A percentile compares a stretch with the other conserved stretches of the same genome.
Evolutionary conservation across 2,113 vertebrate genomes (phyloP).

Genomic region (Myocastor coypus): DNA sequence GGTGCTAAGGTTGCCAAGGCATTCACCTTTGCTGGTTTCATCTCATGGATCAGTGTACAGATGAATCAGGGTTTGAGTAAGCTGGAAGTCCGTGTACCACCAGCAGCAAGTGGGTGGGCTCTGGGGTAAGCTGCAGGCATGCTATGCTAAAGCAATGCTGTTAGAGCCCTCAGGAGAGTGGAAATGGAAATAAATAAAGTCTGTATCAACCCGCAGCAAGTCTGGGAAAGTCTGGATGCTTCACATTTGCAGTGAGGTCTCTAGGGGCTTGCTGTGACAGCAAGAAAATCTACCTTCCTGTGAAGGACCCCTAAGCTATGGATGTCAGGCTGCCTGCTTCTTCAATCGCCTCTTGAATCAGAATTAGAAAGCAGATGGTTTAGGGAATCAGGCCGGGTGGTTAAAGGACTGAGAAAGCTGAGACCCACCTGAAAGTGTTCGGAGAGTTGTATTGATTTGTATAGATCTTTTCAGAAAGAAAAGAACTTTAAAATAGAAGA

Average conservation of each 20-base stretch:
- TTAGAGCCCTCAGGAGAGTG: background rate
- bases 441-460: background rate
- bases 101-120: background rate
- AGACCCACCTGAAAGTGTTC: background rate
- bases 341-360: background rate
- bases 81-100: background rate
- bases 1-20: background rate
- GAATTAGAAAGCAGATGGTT: background rate
- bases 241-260: background rate
- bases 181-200: background rate
- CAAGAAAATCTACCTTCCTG: background rate
- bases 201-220: background rate
- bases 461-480: constrained; percentile 28
- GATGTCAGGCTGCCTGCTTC: background rate
- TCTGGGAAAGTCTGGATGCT: background rate
- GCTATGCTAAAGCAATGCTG: background rate
- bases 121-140: background rate
- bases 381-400: background rate
- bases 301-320: background rate
- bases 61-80: background rate
- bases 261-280: background rate
- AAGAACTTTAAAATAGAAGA: constrained; percentile 19
- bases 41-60: background rate
- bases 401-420: background rate
- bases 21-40: background rate